Base-by-base conservation (phyloP, 1,140 invertebrate species). In the Pogonomyrmex californicus region DNA sequence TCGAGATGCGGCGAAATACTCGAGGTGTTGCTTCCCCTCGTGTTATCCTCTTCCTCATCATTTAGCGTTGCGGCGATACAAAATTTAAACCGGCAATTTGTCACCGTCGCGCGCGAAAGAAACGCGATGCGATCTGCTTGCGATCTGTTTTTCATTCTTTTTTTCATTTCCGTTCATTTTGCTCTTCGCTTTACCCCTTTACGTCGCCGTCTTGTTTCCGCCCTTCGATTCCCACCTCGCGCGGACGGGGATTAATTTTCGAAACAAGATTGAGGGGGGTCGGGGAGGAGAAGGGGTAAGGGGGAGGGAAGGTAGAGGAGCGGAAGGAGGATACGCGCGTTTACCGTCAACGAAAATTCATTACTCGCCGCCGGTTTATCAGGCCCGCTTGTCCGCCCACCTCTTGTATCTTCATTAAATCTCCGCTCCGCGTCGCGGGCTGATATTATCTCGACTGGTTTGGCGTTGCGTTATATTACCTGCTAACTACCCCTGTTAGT, bases 321-420 rank as follows among this genome's bases (percentile, higher is more conserved):
- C 58, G 30, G 51, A 44, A 78, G 44, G 23, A n/a, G 10, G 33
- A 47, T 47, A 2, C 65, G 38, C 38, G 44, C 30, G 54, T 23
- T 68, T 38, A 79, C 60, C 70, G 65, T 58, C 47, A 36, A 2
- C 33, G 41, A 89, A 87, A 90, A 85, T 87, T 79, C 78, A 87
- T 90, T 85, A 87, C 44, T 30, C 6, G 30, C n/a, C 51, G 14
- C 38, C 62, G 38, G 62, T 87, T 75, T 79, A 89, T 85, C 88
- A 54, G 33, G 12, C 47, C 49, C 47, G 9, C 62, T 73, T 44
- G 62, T 86, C 70, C 62, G 77, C 58, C 81, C 62, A 5, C 38
- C n/a, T 49, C 36, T 71, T 38, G 62, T 68, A 56, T 66, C 49
- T 86, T 51, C 41, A 75, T 89, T 88, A 85, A 85, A 73, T 79